A percentile compares a stretch with the other conserved stretches of the same genome.
Evolutionary conservation across 2,797 vertebrate species (phyloP).

Genomic region (Percopsis omiscomaycus): DNA sequence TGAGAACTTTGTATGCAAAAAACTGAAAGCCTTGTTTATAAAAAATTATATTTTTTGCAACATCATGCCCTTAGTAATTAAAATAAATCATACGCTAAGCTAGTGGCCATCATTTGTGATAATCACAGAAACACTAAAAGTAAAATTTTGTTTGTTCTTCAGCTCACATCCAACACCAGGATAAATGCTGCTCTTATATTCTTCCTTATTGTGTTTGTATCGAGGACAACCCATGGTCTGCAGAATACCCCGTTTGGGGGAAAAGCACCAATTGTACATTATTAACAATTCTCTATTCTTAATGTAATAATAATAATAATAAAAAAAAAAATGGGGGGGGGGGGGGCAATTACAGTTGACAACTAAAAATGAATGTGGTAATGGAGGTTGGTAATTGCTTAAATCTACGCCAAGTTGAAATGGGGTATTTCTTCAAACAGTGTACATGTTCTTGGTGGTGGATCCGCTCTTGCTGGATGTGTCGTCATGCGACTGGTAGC

Average conservation of each 20-base stretch:
- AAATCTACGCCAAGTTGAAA: slow-evolving; percentile 77
- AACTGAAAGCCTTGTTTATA: slow-evolving; percentile 55
- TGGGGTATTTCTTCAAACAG: slow-evolving; percentile 73
- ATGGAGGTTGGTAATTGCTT: slow-evolving; percentile 77
- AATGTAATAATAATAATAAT: slow-evolving; percentile 61
- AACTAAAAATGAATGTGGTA: slow-evolving; percentile 74
- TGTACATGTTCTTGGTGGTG: slow-evolving; percentile 86
- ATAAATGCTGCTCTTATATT: slow-evolving; percentile 36
- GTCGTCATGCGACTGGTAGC: slow-evolving; percentile 86
- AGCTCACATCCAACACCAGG: slow-evolving; percentile 47
- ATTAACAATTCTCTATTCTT: slow-evolving; percentile 62
- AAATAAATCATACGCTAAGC: slow-evolving; percentile 56
- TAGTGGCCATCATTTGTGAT: slow-evolving; percentile 52
- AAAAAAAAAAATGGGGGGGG: slow-evolving; percentile 50
- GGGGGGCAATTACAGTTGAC: slow-evolving; percentile 79
- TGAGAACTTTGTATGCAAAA: slow-evolving; percentile 53
- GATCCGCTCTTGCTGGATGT: slow-evolving; percentile 87
- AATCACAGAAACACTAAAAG: slow-evolving; percentile 67
- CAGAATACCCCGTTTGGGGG: slow-evolving; percentile 36
- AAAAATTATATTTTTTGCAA: slow-evolving; percentile 41
- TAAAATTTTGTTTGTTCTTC: slow-evolving; percentile 56
- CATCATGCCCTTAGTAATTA: slow-evolving; percentile 53
- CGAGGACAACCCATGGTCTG: slow-evolving; percentile 20
- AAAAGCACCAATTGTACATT: slow-evolving; percentile 21
- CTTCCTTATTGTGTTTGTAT: slow-evolving; percentile 22